Percentiles rank a stretch among this genome's conserved stretches.
Conservation (phyloP, 2,797 vertebrate species). For the Danio choprae region DNA sequence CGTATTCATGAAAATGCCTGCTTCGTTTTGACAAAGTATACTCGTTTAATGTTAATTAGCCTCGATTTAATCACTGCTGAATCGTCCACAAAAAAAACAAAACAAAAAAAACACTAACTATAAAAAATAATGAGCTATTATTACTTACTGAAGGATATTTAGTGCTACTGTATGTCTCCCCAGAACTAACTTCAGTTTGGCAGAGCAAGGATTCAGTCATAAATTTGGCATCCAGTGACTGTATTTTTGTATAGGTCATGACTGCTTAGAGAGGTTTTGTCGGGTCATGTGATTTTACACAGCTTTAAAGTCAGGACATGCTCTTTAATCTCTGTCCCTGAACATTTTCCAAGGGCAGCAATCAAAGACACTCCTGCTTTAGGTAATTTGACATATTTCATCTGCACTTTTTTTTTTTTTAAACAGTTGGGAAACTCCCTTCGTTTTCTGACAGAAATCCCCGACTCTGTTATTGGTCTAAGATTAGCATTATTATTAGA, state of each 20-base stretch:
- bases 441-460: conserved; percentile 56
- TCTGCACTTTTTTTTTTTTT: conserved; percentile 44
- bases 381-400: conserved; percentile 55
- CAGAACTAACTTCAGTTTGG: conserved; percentile 40
- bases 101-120: conserved; percentile 18
- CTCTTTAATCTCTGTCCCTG: conserved; percentile 56
- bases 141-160: conserved; percentile 29
- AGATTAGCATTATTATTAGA: conserved; percentile 37
- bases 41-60: conserved; percentile 29
- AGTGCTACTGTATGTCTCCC: conserved; percentile 2
- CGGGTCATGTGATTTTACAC: conserved; percentile 69
- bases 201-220: conserved; percentile 50
- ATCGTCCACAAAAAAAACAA: conserved; percentile 1
- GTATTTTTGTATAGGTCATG: conserved; percentile 58
- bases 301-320: conserved; percentile 70
- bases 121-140: conserved; percentile 40
- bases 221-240: conserved; percentile 46
- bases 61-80: conserved; percentile 29
- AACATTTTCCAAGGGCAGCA: conserved; percentile 62
- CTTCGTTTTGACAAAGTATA: conserved; percentile 17
- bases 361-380: conserved; percentile 56
- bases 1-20: background rate
- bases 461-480: conserved; percentile 30
- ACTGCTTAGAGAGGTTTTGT: conserved; percentile 64
- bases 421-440: conserved; percentile 57